Percentiles rank a stretch among this genome's conserved stretches.
These are phyloP conservation scores for Melospiza melodia DNA, from an alignment of 2,113 vertebrate species.

Conservation along the genomic window DNA sequence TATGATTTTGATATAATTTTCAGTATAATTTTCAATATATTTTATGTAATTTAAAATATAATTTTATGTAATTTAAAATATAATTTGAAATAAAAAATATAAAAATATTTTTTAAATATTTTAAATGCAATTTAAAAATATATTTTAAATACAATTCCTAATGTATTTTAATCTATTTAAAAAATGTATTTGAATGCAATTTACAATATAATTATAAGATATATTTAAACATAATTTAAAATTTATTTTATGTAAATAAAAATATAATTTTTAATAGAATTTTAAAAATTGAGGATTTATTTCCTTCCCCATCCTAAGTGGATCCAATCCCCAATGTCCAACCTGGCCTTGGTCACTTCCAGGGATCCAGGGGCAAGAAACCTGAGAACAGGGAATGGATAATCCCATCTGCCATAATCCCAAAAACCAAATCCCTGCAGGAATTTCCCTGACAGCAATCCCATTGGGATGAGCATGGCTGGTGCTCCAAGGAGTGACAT, in stretches of 20 bases:
- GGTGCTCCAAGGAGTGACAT: background rate
- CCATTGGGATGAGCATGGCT: accelerated
- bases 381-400: background rate
- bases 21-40: background rate
- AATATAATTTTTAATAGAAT: background rate
- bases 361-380: background rate
- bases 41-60: background rate
- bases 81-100: no score
- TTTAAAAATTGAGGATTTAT: background rate
- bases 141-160: background rate
- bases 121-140: background rate
- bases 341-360: background rate
- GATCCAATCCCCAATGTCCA: background rate
- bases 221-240: no score
- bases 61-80: background rate
- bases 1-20: background rate
- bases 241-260: background rate
- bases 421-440: background rate
- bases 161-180: background rate
- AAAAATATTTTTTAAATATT: background rate
- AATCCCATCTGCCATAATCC: background rate
- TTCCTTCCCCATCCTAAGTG: background rate
- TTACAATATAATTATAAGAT: background rate
- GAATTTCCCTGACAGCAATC: background rate
- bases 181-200: background rate